Percentiles rank a stretch among this genome's conserved stretches.
phyloP scores from a whole-genome alignment of 2,888 invertebrate species.

The Syrphus vitripennis region DNA sequence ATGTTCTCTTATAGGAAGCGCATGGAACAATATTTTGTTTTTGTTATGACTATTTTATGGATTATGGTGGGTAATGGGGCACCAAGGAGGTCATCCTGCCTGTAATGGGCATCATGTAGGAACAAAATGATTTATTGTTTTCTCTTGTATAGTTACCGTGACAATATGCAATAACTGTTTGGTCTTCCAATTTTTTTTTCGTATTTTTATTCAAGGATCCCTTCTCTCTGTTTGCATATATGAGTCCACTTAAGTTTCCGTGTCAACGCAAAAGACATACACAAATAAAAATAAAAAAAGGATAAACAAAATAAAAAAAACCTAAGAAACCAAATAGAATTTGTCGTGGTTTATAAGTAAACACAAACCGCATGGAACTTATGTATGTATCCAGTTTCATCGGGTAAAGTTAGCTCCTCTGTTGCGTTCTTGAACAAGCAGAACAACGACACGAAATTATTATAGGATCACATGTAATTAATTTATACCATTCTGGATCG shows the following conservation, averaged over 20 bases:
- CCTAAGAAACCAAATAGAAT: conserved; percentile 21
- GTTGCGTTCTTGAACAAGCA: neutral
- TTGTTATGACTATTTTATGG: neutral
- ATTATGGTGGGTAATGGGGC: neutral
- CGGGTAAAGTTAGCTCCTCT: neutral
- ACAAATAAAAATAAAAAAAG: conserved; percentile 5
- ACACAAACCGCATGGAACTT: conserved; percentile 16
- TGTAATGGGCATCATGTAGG: neutral
- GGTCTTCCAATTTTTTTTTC: neutral
- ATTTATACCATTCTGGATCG: conserved; percentile 68
- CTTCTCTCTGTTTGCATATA: conserved; percentile 14
- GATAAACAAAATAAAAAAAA: neutral
- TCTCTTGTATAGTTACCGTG: conserved; percentile 36
- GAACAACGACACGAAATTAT: conserved; percentile 71
- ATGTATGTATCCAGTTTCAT: conserved; percentile 11
- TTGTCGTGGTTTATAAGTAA: conserved; percentile 42
- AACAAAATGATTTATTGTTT: conserved; percentile 22
- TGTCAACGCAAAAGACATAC: conserved; percentile 38
- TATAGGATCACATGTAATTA: conserved; percentile 72
- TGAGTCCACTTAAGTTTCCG: conserved; percentile 45
- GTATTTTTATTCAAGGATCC: neutral
- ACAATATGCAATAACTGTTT: conserved; percentile 58
- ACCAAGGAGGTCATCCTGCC: neutral
- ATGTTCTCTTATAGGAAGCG: neutral
- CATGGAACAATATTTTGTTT: neutral